Evolutionary conservation across 2,113 vertebrate species (phyloP).

Genomic region (Pangasianodon gigas): DNA sequence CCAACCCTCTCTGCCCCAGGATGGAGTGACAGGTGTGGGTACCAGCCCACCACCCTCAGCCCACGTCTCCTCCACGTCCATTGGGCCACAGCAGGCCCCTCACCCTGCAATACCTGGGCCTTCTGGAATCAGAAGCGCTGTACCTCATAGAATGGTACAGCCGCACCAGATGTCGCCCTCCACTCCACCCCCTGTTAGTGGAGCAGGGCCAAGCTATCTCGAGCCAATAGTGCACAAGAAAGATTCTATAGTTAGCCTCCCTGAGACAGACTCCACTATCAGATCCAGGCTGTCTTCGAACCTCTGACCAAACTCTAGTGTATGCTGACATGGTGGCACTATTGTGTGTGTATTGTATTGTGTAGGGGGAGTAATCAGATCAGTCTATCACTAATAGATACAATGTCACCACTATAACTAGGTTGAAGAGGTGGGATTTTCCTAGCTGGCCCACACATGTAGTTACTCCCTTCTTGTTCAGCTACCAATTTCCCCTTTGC

Average conservation of each 20-base stretch:
- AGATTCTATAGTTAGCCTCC: conserved; percentile 83
- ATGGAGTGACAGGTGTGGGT: conserved; percentile 68
- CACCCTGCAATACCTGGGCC: conserved; percentile 69
- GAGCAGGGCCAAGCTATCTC: conserved; percentile 69
- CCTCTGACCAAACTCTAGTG: conserved; percentile 83
- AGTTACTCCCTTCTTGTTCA: conserved; percentile 73
- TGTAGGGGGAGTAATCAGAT: neutral
- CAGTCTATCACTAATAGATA: conserved; percentile 49
- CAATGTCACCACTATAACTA: conserved; percentile 67
- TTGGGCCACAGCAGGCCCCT: conserved; percentile 66
- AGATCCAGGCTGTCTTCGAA: conserved; percentile 93
- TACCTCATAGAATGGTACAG: conserved; percentile 69
- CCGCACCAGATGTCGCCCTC: conserved; percentile 69
- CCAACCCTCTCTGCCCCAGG: conserved; percentile 89
- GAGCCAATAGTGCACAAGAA: conserved; percentile 80
- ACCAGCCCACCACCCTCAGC: conserved; percentile 78
- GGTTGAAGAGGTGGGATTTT: conserved; percentile 63
- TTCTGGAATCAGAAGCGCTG: conserved; percentile 68
- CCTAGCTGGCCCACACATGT: conserved; percentile 68
- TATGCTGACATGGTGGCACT: conserved; percentile 22
- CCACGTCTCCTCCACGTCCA: conserved; percentile 79
- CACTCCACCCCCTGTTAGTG: conserved; percentile 64
- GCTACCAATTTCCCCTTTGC: conserved; percentile 70
- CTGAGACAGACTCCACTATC: conserved; percentile 83
- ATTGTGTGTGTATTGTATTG: conserved; percentile 50